phyloP scores from a whole-genome alignment of 1,140 invertebrate genomes.

The Nymphalis io region DNA sequence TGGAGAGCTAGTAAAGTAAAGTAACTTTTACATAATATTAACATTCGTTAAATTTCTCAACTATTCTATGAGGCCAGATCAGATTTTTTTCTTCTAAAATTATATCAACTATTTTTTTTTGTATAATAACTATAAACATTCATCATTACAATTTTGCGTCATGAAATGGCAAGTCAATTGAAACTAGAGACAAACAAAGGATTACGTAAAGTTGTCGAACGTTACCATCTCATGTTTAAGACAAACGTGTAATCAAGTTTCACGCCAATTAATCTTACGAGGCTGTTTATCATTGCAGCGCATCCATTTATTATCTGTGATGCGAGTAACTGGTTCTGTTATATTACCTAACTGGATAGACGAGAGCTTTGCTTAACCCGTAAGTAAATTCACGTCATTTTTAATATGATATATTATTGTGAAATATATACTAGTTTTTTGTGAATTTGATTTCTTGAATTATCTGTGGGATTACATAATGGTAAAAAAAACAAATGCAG shows the following conservation, averaged over 20 bases:
- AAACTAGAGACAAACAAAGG: slow-evolving; percentile 1
- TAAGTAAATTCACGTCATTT: slow-evolving; percentile 22
- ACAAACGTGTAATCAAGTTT: slow-evolving; percentile 37
- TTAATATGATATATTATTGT: slow-evolving; percentile 7
- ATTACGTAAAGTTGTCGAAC: slow-evolving; percentile 6
- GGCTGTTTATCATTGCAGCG: slow-evolving; percentile 33
- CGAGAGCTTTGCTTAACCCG: slow-evolving; percentile 14
- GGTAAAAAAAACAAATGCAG: too few relatives aligned
- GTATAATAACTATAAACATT: too few relatives aligned
- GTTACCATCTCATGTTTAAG: slow-evolving; percentile 20
- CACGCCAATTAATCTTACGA: slow-evolving; percentile 40
- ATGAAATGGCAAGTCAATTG: not conserved
- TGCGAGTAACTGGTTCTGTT: slow-evolving; percentile 31
- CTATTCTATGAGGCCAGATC: too few relatives aligned
- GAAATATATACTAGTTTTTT: not conserved
- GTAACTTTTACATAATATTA: too few relatives aligned
- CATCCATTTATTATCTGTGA: slow-evolving; percentile 38
- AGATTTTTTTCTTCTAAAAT: too few relatives aligned
- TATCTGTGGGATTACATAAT: too few relatives aligned
- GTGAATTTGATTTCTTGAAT: not conserved
- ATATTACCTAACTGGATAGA: slow-evolving; percentile 23
- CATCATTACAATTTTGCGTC: not conserved
- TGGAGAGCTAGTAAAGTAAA: too few relatives aligned
- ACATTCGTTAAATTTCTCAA: too few relatives aligned
- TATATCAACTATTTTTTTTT: too few relatives aligned